A percentile compares a stretch with the other conserved stretches of the same genome.
These are phyloP conservation scores for Ailurus styani DNA, from an alignment of 2,113 vertebrate genomes.

Conservation along the genomic window DNA sequence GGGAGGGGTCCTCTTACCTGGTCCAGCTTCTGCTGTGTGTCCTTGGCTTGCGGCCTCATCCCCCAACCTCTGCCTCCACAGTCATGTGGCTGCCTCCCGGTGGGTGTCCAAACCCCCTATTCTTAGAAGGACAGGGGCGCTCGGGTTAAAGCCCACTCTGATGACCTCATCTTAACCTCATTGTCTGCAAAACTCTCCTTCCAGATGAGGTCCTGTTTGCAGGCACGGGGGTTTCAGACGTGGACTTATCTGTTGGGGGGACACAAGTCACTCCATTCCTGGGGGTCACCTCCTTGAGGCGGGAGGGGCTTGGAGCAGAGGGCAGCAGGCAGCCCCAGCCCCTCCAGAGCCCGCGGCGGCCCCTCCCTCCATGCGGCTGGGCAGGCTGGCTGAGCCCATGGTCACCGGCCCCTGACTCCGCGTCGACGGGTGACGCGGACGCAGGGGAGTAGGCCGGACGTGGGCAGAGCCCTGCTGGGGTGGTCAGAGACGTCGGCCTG, in stretches of 20 bases:
- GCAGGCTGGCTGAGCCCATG: fast-evolving
- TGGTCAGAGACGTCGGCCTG: fast-evolving
- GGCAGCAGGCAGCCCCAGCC: neutral
- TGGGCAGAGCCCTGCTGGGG: neutral
- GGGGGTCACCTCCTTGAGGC: neutral
- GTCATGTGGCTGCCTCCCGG: neutral
- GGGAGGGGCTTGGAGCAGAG: neutral
- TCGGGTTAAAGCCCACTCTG: neutral
- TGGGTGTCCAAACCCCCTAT: neutral
- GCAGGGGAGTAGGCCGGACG: neutral
- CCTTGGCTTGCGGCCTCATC: neutral
- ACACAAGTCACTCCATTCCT: neutral
- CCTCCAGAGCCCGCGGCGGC: neutral
- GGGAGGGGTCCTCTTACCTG: neutral
- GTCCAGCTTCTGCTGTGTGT: neutral
- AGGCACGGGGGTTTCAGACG: neutral
- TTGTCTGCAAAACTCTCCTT: neutral
- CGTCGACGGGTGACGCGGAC: fast-evolving
- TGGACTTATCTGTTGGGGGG: neutral
- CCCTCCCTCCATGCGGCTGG: neutral
- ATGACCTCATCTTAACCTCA: neutral
- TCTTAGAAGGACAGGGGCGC: neutral
- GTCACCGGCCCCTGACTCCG: fast-evolving
- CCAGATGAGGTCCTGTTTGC: neutral
- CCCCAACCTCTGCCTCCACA: neutral